These are phyloP conservation scores for Stenurella melanura DNA, from an alignment of 2,888 invertebrate species.

Conservation along the genomic window DNA sequence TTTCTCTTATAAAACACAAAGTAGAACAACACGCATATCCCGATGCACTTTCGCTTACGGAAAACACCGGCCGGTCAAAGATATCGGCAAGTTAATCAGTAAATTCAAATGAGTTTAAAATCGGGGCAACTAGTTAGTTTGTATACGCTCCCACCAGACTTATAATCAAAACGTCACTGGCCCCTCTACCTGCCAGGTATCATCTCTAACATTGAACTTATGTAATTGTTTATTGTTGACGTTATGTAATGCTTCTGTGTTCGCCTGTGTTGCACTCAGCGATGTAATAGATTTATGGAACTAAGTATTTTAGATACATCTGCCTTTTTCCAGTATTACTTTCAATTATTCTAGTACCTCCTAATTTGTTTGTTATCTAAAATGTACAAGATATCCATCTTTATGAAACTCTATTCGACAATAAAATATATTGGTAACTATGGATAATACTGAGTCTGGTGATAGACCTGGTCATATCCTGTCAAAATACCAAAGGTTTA, in stretches of 20 bases:
- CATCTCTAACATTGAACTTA: slow-evolving; percentile 41
- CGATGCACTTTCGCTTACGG: slow-evolving; percentile 52
- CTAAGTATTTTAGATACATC: too few relatives aligned
- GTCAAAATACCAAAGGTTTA: too few relatives aligned
- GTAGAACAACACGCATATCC: slow-evolving; percentile 49
- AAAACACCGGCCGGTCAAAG: slow-evolving; percentile 44
- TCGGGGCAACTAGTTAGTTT: slow-evolving; percentile 50
- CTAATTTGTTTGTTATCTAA: too few relatives aligned
- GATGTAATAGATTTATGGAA: neutral
- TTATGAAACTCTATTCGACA: too few relatives aligned
- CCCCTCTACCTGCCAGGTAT: slow-evolving; percentile 47
- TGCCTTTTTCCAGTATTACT: too few relatives aligned
- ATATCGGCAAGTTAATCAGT: slow-evolving; percentile 47
- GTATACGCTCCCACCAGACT: slow-evolving; percentile 55
- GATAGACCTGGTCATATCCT: too few relatives aligned
- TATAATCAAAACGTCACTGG: slow-evolving; percentile 47
- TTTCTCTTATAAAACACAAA: slow-evolving; percentile 24
- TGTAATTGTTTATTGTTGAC: slow-evolving; percentile 42
- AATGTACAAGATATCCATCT: too few relatives aligned
- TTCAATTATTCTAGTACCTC: too few relatives aligned
- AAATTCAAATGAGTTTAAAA: slow-evolving; percentile 57
- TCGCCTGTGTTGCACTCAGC: neutral
- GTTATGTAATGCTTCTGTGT: slow-evolving; percentile 32
- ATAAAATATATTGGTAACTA: too few relatives aligned
- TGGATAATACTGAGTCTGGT: too few relatives aligned